Evolutionary conservation across 1,140 invertebrate species (phyloP), one percentile per base, ranked within the genome.

Genomic region (Platyura marginata): DNA sequence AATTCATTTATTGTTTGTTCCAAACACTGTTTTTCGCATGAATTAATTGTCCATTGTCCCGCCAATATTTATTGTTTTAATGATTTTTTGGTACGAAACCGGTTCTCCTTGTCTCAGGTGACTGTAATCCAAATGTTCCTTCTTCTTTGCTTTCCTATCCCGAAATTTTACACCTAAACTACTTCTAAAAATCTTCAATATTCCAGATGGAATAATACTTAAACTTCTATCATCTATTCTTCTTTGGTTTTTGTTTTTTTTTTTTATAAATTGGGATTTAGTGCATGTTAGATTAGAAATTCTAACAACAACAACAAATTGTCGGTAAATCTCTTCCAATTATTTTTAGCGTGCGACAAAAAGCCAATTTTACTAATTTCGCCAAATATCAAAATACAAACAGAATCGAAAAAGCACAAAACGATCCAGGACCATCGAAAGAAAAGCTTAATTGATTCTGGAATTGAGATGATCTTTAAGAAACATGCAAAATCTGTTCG

Each of bases 381-480:
- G 13, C 43, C 43, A 3, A 38, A 44, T 21, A 23, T 44, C 11
- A 37, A 38, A 21, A 39, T 44, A 4, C 43, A 44, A 44, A 44
- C 43, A 4, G 43, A 44, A 29, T 44, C 42, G 6, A 9, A 11
- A 35, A 21, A 21, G 15, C 35, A 23, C 13, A 39, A 25, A 32
- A 37, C 16, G 3, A 6, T 13, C 2, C 22, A 25, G 6, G 5
- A 13, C 13, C 40, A 41, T 19, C 43, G 36, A 4, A 44, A 44
- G 21, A 44, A 39, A 25, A 39, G 43, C 23, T 15, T 44, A 2
- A 44, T 44, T 16, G 43, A 44, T 39, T 44, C 43, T 4, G 43
- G 43, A 5, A 38, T 44, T 22, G 43, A 44, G 21, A 10, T 44
- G 15, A 10, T 44, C 5, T 44, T 44, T 20, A 44, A 44, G 21